Evolutionary conservation across 1,140 invertebrate species (phyloP).

Genomic region (Drosophila tani): DNA sequence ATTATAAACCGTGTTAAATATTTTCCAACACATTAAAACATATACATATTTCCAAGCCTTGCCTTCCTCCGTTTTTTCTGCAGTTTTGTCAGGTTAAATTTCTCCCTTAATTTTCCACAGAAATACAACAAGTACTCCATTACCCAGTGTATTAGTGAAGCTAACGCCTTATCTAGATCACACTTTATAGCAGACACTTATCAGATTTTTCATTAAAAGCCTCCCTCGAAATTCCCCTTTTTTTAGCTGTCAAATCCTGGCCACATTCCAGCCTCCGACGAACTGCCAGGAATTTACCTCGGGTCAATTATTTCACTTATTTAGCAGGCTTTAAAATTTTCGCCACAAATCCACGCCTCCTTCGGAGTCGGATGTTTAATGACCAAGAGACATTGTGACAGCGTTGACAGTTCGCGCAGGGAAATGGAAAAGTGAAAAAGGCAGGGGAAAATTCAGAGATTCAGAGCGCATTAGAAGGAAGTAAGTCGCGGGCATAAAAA

Average conservation of each 20-base stretch:
- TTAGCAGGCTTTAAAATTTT: slow-evolving; percentile 67
- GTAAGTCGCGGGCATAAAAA: slow-evolving; percentile 74
- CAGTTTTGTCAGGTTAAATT: neutral
- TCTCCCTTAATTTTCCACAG: neutral
- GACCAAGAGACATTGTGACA: slow-evolving; percentile 64
- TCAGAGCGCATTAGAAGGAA: slow-evolving; percentile 42
- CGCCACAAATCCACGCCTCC: slow-evolving; percentile 39
- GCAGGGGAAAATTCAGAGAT: slow-evolving; percentile 11
- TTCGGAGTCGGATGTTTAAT: slow-evolving; percentile 61
- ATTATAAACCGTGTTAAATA: too few species aligned
- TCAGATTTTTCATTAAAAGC: slow-evolving; percentile 34
- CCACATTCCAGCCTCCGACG: slow-evolving; percentile 14
- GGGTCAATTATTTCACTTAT: slow-evolving; percentile 76
- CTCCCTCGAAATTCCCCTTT: slow-evolving; percentile 9
- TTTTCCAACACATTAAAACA: neutral
- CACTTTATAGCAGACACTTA: slow-evolving; percentile 28
- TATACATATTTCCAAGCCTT: neutral
- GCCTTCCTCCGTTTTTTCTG: too few species aligned
- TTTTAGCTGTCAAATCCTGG: slow-evolving; percentile 19
- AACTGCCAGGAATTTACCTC: slow-evolving; percentile 36
- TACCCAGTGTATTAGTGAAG: neutral
- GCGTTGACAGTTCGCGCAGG: slow-evolving; percentile 68
- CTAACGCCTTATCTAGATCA: neutral
- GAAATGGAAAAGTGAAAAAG: slow-evolving; percentile 22
- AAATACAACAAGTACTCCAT: neutral